Evolutionary conservation across 2,888 invertebrate species (phyloP).

Genomic region (Lacanobia oleracea): DNA sequence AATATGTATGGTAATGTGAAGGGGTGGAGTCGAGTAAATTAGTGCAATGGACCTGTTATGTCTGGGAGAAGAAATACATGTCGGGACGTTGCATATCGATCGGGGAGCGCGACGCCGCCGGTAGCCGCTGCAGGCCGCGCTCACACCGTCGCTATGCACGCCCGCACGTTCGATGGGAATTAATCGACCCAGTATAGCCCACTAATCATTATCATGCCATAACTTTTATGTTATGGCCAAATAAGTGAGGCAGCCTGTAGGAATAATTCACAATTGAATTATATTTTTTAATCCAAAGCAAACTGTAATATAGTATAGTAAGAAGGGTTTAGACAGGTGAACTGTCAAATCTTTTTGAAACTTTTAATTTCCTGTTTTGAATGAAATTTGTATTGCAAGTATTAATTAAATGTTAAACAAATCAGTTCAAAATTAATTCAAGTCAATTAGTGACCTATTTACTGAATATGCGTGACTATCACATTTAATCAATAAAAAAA

Average conservation of each 20-base stretch:
- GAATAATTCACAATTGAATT: slow-evolving; percentile 1
- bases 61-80: slow-evolving; percentile 81
- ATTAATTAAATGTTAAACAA: no score
- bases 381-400: no score
- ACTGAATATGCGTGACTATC: no score
- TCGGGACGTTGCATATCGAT: slow-evolving; percentile 88
- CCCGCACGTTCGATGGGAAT: slow-evolving; percentile 4
- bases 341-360: neutral
- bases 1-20: slow-evolving; percentile 21
- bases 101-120: slow-evolving; percentile 70
- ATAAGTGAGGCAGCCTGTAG: neutral
- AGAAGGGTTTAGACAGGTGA: neutral
- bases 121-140: slow-evolving; percentile 75
- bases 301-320: neutral
- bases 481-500: neutral
- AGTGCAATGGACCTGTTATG: slow-evolving; percentile 66
- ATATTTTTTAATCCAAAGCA: neutral
- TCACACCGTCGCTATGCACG: slow-evolving; percentile 79
- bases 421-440: no score
- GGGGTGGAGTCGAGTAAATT: slow-evolving; percentile 55
- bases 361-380: no score
- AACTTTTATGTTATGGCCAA: slow-evolving; percentile 20
- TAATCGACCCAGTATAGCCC: slow-evolving; percentile 18
- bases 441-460: no score
- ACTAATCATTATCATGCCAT: slow-evolving; percentile 10